phyloP scores from a whole-genome alignment of 2,797 vertebrate species.

The Sarcophilus harrisii region DNA sequence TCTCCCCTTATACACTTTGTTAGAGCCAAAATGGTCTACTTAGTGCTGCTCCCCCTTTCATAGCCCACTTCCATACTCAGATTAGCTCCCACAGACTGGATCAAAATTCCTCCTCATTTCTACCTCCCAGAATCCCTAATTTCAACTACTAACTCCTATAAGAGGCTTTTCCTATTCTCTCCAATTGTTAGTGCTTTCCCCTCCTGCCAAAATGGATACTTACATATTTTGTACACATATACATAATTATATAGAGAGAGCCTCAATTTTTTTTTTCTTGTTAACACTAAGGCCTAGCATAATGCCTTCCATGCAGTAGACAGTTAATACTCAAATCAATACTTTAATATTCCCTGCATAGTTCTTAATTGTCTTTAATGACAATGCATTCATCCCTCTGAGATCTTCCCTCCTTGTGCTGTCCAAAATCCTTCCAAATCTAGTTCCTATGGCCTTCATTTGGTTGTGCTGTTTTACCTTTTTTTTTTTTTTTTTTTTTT shows the following conservation, averaged over 20 bases:
- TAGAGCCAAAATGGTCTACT: not conserved
- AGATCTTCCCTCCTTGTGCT: conserved; percentile 22
- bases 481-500: not conserved
- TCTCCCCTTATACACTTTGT: not conserved
- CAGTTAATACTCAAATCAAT: conserved; percentile 5
- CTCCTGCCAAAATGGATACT: not conserved
- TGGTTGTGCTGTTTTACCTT: not conserved
- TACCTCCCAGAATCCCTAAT: not conserved
- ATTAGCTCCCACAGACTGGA: not conserved
- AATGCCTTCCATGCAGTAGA: not conserved
- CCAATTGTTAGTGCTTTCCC: not conserved
- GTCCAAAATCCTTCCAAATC: conserved; percentile 6
- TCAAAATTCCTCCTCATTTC: not conserved
- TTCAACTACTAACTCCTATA: not conserved
- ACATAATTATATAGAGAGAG: too few species aligned
- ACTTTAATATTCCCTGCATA: conserved; percentile 15
- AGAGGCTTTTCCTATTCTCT: not conserved
- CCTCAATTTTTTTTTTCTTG: not conserved
- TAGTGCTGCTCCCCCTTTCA: not conserved
- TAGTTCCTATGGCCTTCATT: not conserved
- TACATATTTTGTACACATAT: not conserved
- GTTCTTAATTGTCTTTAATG: conserved; percentile 1
- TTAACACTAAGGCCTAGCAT: not conserved
- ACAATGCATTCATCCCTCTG: not conserved
- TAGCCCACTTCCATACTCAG: not conserved